A percentile compares a stretch with the other conserved stretches of the same genome.
phyloP scores from a whole-genome alignment of 37 sponge, comb jelly and placozoan species.

The Tethya wilhelma region DNA sequence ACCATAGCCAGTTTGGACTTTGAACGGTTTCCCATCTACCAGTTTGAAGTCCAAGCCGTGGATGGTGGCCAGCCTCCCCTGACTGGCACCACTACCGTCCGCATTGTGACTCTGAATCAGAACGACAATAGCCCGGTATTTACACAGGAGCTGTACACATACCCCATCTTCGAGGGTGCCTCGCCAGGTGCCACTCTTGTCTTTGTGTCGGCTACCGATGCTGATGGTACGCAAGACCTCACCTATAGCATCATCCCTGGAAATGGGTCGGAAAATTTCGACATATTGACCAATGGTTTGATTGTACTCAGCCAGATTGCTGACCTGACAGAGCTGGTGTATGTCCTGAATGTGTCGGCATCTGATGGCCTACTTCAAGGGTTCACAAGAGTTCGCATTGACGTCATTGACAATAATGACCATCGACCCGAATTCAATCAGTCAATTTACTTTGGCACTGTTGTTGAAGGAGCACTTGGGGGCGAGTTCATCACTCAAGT shows the following conservation, averaged over 20 bases:
- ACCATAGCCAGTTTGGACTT: constrained; percentile 31
- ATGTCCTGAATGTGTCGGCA: constrained; percentile 57
- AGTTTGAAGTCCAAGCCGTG: constrained; percentile 44
- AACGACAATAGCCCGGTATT: constrained; percentile 71
- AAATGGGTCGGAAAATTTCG: constrained; percentile 24
- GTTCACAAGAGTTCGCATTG: constrained; percentile 24
- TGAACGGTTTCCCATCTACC: constrained; percentile 18
- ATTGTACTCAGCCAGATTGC: not conserved
- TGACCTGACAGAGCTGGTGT: constrained; percentile 6
- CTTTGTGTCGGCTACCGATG: constrained; percentile 53
- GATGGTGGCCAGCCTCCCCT: constrained; percentile 43
- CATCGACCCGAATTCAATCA: constrained; percentile 64
- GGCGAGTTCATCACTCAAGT: constrained; percentile 41
- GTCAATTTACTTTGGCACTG: constrained; percentile 22
- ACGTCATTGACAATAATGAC: constrained; percentile 51
- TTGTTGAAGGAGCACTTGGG: constrained; percentile 30
- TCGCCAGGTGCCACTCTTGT: constrained; percentile 20
- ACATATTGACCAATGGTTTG: constrained; percentile 27
- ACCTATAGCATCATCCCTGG: constrained; percentile 30
- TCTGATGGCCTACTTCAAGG: constrained; percentile 49
- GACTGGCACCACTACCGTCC: constrained; percentile 31
- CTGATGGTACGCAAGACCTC: constrained; percentile 11
- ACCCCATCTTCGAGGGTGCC: constrained; percentile 14
- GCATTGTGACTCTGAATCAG: constrained; percentile 26
- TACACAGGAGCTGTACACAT: not conserved